Conservation (phyloP, 2,113 vertebrate species). For the Neomonachus schauinslandi region DNA sequence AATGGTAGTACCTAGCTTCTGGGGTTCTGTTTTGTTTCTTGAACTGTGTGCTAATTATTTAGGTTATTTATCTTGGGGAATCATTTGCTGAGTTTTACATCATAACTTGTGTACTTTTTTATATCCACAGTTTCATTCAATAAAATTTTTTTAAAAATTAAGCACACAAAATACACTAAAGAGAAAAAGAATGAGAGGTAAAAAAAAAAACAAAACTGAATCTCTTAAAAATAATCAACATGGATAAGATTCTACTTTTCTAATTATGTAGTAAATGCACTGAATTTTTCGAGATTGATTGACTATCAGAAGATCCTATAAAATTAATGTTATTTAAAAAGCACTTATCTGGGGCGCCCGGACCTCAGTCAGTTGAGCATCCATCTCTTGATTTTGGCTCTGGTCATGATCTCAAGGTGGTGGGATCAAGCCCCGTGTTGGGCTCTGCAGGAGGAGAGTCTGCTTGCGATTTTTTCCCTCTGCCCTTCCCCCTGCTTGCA, state of each 20-base stretch:
- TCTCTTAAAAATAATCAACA: neutral
- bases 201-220: neutral
- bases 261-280: neutral
- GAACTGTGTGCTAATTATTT: neutral
- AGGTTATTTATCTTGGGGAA: neutral
- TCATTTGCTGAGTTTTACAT: neutral
- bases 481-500: too few relatives aligned
- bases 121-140: neutral
- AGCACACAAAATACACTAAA: neutral
- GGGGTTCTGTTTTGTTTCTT: neutral
- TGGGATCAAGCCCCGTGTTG: too few relatives aligned
- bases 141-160: neutral
- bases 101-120: neutral
- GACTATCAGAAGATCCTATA: neutral
- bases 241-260: neutral
- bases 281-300: neutral
- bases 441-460: too few relatives aligned
- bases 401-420: too few relatives aligned
- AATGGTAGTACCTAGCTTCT: neutral
- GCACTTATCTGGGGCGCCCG: neutral
- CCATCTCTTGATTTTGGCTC: too few relatives aligned
- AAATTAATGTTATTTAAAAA: neutral
- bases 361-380: too few relatives aligned
- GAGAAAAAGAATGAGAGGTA: neutral
- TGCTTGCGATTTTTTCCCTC: too few relatives aligned